phyloP scores from a whole-genome alignment of 2,888 invertebrate species.

The Eumacrocentrus americanus region DNA sequence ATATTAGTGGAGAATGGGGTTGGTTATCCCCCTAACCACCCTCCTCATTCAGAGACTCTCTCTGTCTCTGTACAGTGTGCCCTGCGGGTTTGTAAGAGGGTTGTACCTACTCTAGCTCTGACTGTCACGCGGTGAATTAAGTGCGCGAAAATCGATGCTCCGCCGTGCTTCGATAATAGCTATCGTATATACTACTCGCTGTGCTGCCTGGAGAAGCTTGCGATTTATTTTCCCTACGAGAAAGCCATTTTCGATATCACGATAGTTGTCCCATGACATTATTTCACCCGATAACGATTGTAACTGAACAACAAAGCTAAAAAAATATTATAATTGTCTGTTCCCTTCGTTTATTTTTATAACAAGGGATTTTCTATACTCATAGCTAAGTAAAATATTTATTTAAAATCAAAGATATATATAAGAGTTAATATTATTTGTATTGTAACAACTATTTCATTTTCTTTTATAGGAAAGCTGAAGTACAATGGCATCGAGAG shows the following conservation, averaged over 20 bases:
- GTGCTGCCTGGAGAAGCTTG: neutral
- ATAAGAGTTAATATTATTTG: no score
- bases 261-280: neutral
- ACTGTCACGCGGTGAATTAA: slow-evolving; percentile 46
- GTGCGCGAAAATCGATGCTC: slow-evolving; percentile 41
- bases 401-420: no score
- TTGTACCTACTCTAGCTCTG: slow-evolving; percentile 29
- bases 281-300: neutral
- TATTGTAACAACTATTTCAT: no score
- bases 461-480: no score
- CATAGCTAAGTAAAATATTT: no score
- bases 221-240: slow-evolving; percentile 18
- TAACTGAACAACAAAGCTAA: neutral
- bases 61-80: neutral
- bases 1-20: slow-evolving; percentile 44
- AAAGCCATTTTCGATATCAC: slow-evolving; percentile 21
- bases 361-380: no score
- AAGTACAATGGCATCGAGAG: no score
- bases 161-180: slow-evolving; percentile 19
- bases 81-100: slow-evolving; percentile 21
- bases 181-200: slow-evolving; percentile 8
- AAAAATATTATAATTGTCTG: no score
- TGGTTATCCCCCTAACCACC: neutral
- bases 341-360: no score
- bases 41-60: neutral